Evolutionary conservation across 1,140 invertebrate genomes (phyloP).

Genomic region (Neodiprion pinetum): DNA sequence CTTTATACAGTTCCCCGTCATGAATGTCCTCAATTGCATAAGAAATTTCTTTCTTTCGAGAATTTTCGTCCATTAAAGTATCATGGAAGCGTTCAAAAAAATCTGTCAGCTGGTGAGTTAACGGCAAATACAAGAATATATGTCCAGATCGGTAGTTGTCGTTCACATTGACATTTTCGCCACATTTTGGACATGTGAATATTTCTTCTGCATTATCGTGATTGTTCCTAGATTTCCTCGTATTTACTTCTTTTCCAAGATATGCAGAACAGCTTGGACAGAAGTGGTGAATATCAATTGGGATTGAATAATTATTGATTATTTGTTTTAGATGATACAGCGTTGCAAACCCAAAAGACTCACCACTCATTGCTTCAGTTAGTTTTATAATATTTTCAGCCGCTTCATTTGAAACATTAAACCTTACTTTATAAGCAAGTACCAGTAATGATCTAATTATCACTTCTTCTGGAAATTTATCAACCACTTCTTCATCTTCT

Average conservation of each 20-base stretch:
- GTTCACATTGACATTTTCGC: conserved; percentile 7
- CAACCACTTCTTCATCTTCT: background rate
- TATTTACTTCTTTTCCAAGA: background rate
- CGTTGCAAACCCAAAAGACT: background rate
- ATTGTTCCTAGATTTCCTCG: background rate
- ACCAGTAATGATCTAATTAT: background rate
- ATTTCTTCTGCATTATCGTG: background rate
- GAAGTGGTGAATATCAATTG: conserved; percentile 12
- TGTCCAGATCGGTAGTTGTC: background rate
- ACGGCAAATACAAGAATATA: conserved; percentile 20
- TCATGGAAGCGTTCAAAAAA: conserved; percentile 10
- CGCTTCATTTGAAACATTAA: background rate
- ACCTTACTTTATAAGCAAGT: background rate
- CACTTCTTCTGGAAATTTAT: background rate
- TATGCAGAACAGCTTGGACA: conserved; percentile 14
- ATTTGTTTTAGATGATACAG: conserved; percentile 18
- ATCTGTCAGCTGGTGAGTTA: conserved; percentile 15
- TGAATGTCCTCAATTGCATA: conserved; percentile 17
- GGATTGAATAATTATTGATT: conserved; percentile 1
- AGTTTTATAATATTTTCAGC: background rate
- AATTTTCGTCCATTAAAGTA: background rate
- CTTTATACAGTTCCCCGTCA: conserved; percentile 30
- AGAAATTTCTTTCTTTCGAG: conserved; percentile 10
- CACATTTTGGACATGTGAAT: conserved; percentile 16
- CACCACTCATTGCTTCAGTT: background rate